These are phyloP conservation scores for Nannobrachium achirus DNA, from an alignment of 2,113 vertebrate species.

Conservation along the genomic window DNA sequence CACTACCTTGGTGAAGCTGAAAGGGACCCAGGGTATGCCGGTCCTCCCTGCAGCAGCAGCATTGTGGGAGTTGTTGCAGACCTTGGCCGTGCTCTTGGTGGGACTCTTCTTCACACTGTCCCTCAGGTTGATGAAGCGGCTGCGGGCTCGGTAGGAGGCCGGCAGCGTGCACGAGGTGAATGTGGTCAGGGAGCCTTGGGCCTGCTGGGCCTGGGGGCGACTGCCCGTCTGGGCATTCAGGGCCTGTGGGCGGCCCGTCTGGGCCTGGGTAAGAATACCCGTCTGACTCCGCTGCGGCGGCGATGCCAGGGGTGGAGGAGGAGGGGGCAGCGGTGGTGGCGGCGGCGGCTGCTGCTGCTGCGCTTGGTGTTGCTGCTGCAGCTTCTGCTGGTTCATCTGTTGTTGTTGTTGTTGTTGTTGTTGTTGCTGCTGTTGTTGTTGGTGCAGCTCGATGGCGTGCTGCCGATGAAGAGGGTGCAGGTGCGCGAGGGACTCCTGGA, in stretches of 20 bases:
- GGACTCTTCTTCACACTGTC: constrained; percentile 90
- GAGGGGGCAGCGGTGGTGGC: background rate
- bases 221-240: background rate
- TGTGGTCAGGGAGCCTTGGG: constrained; percentile 31
- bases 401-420: constrained; percentile 33
- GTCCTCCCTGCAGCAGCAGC: constrained; percentile 59
- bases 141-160: constrained; percentile 75
- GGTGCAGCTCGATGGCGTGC: constrained; percentile 65
- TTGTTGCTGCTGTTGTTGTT: constrained; percentile 26
- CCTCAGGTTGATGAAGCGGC: constrained; percentile 83
- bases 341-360: constrained; percentile 15
- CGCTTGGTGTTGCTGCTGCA: constrained; percentile 6
- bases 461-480: constrained; percentile 65
- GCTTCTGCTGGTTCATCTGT: constrained; percentile 11
- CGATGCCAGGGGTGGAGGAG: constrained; percentile 6
- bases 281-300: no score
- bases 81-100: constrained; percentile 85
- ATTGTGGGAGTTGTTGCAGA: constrained; percentile 29
- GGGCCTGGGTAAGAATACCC: constrained; percentile 7
- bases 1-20: constrained; percentile 80
- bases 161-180: constrained; percentile 76
- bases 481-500: constrained; percentile 53
- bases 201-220: background rate
- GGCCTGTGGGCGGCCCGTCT: background rate
- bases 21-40: constrained; percentile 72